Conservation (phyloP, 2,797 vertebrate species). For the Falco cherrug region DNA sequence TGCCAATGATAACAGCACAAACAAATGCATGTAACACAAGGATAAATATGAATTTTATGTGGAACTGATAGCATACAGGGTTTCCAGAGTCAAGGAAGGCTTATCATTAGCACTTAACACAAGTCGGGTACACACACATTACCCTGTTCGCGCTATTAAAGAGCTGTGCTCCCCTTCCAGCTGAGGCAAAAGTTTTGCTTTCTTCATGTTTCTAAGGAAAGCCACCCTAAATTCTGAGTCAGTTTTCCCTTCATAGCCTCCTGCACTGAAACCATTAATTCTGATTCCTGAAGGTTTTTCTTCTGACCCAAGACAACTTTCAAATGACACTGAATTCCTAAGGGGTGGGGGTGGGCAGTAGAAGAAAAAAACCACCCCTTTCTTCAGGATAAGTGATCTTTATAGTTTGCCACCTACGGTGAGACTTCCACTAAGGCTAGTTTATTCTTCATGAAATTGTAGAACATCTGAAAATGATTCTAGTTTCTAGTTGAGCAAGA, state of each 20-base stretch:
- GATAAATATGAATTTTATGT: background rate
- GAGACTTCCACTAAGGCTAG: constrained; percentile 18
- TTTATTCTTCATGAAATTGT: background rate
- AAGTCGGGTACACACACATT: background rate
- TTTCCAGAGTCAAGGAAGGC: background rate
- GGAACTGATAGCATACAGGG: background rate
- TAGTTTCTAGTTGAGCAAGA: background rate
- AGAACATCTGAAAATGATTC: constrained; percentile 28
- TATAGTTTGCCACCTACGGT: background rate
- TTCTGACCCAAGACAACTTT: constrained; percentile 17
- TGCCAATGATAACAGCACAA: background rate
- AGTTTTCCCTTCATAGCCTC: background rate
- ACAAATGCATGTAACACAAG: background rate
- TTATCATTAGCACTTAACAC: background rate
- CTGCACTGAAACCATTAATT: background rate
- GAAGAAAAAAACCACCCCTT: background rate
- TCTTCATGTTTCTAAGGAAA: background rate
- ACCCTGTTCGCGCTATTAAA: background rate
- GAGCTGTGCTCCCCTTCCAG: background rate
- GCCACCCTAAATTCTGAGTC: background rate
- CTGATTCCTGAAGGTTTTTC: background rate
- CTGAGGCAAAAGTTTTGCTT: background rate
- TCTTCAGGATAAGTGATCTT: constrained; percentile 10
- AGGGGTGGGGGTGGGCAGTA: accelerated
- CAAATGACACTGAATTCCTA: constrained; percentile 33